Evolutionary conservation across 35 echinoderm and acorn worm genomes (phyloP).

Genomic region (Acanthaster planci): DNA sequence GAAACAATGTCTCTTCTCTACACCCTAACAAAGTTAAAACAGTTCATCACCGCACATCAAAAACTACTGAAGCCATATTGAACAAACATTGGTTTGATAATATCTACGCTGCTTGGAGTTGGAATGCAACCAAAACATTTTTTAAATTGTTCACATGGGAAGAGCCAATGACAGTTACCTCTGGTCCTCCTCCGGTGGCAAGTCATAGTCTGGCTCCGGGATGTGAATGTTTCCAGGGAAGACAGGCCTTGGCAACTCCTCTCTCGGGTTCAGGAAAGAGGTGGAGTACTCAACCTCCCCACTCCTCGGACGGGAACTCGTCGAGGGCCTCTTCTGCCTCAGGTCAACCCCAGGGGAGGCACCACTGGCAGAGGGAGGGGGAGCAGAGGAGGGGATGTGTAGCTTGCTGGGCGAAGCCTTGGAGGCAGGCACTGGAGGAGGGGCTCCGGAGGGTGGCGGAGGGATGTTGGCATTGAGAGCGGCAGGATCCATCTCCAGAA

Average conservation of each 20-base stretch:
- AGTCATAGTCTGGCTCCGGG: slow-evolving; percentile 50
- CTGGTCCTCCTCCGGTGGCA: too few relatives aligned
- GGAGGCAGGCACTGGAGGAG: neutral
- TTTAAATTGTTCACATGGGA: too few relatives aligned
- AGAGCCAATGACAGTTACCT: too few relatives aligned
- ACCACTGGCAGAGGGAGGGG: neutral
- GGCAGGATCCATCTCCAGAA: slow-evolving; percentile 3
- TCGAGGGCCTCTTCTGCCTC: neutral
- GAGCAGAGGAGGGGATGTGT: neutral
- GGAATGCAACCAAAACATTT: too few relatives aligned
- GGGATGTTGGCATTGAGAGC: slow-evolving; percentile 12
- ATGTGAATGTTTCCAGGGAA: slow-evolving; percentile 32
- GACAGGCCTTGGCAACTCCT: neutral
- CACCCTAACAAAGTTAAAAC: too few relatives aligned
- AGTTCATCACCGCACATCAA: too few relatives aligned
- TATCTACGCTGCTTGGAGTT: too few relatives aligned
- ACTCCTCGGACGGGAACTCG: neutral
- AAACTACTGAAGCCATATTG: too few relatives aligned
- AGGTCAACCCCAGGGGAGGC: neutral
- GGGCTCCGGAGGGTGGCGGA: neutral
- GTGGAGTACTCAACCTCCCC: neutral
- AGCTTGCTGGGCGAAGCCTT: neutral
- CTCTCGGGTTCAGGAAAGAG: neutral
- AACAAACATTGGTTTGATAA: too few relatives aligned
- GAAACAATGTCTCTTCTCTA: too few relatives aligned